Base-by-base conservation (phyloP, 1,140 invertebrate genomes). In the Acromyrmex heyeri region DNA sequence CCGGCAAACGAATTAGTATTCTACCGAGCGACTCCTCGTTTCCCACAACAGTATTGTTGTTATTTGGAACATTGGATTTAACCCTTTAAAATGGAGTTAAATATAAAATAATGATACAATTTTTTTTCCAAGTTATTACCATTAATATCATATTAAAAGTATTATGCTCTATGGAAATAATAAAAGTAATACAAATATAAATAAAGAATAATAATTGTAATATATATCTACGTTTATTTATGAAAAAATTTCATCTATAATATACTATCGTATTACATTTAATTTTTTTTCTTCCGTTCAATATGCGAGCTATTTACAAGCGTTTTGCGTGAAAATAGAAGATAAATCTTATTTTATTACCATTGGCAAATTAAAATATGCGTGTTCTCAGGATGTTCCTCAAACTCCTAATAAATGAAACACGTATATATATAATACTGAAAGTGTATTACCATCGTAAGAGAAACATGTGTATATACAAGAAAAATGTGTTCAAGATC, bases 1-100 rank as follows among this genome's bases (percentile, higher is more conserved):
- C 76, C 62, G 62, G 72, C 69, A 48, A 72, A 64, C 85, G 81
- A 75, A 91, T 89, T 90, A 91, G 79, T 91, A 86, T 89, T 89
- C 87, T 87, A 75, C 67, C 69, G 48, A 62, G 53, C 57, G 61
- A 48, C 53, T 82, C 44, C 48, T 44, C 27, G 12, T 76, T 64
- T 86, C 62, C 34, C 3, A 14, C 12, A 12, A 67, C 16, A 50
- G 14, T n/a, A 30, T n/a, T 70, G 16, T 72, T 57, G 24, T 75
- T 67, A 78, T 38, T 72, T 78, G 34, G 24, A 27, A 24, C 10
- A 50, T n/a, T n/a, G 18, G 4, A 27, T 50, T 24, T 59, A 82
- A 55, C 57, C 34, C n/a, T 72, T 62, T 21, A 34, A 64, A 53
- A 57, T 34, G 48, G 10, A 12, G 24, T 30, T n/a, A 38, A 44